Conservation (phyloP, 1,140 invertebrate genomes). For the Xylocopa sonorina region DNA sequence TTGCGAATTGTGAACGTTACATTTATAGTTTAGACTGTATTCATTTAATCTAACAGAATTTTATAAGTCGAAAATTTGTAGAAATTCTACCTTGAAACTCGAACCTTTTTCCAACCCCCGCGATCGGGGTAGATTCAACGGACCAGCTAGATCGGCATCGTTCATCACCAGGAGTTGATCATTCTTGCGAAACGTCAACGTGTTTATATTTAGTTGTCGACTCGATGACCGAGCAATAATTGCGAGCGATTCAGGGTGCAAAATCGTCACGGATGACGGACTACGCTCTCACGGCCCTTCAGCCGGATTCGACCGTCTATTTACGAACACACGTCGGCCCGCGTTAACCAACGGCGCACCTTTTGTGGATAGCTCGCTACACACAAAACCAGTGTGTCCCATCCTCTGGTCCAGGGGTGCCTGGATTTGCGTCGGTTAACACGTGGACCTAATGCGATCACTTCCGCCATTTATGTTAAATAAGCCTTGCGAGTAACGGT, state of each 20-base stretch:
- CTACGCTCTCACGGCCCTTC: constrained; percentile 44
- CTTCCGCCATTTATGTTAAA: constrained; percentile 69
- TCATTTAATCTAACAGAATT: too few species aligned
- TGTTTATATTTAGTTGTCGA: constrained; percentile 40
- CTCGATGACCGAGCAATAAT: constrained; percentile 53
- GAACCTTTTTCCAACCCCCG: neutral
- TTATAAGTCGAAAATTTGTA: too few species aligned
- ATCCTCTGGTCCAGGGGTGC: constrained; percentile 33
- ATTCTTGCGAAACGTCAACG: constrained; percentile 22
- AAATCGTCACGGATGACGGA: constrained; percentile 51
- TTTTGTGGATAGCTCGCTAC: constrained; percentile 62
- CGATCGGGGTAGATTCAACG: neutral
- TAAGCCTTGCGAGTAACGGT: constrained; percentile 47
- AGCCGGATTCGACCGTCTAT: constrained; percentile 48
- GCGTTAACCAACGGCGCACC: constrained; percentile 65
- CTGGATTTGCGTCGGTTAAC: constrained; percentile 57
- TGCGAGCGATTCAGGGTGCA: constrained; percentile 39
- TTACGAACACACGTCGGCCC: constrained; percentile 71
- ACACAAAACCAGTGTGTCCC: constrained; percentile 55
- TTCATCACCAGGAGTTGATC: neutral
- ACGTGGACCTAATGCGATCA: constrained; percentile 65
- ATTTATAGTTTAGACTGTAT: too few species aligned
- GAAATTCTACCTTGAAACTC: neutral
- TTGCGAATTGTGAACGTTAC: too few species aligned
- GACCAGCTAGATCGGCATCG: neutral